These are phyloP conservation scores for Propithecus deckenii DNA, from an alignment of 2,797 vertebrate species.

Conservation along the genomic window DNA sequence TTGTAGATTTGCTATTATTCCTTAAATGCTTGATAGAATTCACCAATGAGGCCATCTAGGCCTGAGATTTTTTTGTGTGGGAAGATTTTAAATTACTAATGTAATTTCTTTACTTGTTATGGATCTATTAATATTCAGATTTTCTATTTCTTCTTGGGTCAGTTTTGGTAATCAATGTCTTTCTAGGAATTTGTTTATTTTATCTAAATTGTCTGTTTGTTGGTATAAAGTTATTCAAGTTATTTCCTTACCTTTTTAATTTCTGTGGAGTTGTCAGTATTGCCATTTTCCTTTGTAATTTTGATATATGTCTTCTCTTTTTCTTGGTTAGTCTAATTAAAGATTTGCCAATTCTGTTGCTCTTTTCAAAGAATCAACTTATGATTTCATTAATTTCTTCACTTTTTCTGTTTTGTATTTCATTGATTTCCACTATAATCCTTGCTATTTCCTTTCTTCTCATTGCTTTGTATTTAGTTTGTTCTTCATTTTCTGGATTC, in stretches of 20 bases:
- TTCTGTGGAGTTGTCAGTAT: neutral
- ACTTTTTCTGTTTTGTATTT: neutral
- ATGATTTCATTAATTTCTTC: neutral
- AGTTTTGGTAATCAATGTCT: neutral
- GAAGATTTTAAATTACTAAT: neutral
- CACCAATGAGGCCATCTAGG: neutral
- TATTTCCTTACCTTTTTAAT: neutral
- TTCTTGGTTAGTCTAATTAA: neutral
- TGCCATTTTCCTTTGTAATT: neutral
- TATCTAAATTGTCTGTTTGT: neutral
- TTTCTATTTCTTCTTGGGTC: neutral
- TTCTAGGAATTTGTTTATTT: neutral
- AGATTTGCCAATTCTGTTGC: neutral
- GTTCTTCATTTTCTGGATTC: no score
- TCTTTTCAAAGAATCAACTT: neutral
- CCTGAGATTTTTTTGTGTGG: neutral
- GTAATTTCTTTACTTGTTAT: conserved; percentile 17
- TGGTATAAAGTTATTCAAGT: neutral
- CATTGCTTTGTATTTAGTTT: no score
- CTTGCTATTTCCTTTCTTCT: no score
- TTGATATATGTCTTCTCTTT: neutral
- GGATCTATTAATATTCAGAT: neutral
- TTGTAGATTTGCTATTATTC: neutral
- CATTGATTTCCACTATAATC: neutral
- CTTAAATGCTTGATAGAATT: neutral